Conservation (phyloP, 2,888 invertebrate species). For the Microplitis manilae region DNA sequence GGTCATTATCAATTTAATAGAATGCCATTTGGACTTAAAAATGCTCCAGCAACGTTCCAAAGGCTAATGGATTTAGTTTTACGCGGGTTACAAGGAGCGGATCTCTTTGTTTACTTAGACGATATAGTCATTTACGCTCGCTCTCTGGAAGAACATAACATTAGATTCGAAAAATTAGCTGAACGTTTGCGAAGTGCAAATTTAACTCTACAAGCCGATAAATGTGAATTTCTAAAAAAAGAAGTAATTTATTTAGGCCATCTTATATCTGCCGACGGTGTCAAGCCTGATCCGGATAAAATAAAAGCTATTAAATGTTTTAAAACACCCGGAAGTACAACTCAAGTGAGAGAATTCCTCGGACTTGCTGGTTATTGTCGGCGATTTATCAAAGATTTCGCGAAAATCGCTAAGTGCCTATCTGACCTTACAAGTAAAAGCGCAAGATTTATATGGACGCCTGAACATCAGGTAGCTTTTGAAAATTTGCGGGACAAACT, state of each 20-base stretch:
- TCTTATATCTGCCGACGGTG: neutral
- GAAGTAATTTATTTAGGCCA: constrained; percentile 15
- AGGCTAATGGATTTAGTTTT: constrained; percentile 31
- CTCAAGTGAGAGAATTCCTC: constrained; percentile 6
- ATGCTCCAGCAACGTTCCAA: constrained; percentile 30
- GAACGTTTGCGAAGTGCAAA: neutral
- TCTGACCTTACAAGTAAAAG: constrained; percentile 19
- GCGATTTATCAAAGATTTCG: constrained; percentile 30
- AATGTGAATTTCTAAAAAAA: neutral
- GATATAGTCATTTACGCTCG: constrained; percentile 12
- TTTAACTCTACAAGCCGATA: too few species aligned
- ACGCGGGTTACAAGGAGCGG: neutral
- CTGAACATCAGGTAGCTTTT: constrained; percentile 33
- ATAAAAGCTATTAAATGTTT: too few species aligned
- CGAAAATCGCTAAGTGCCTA: constrained; percentile 31
- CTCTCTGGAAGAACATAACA: neutral
- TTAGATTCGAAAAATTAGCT: neutral
- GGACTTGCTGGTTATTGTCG: constrained; percentile 30
- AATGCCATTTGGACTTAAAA: constrained; percentile 21
- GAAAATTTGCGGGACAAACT: constrained; percentile 32
- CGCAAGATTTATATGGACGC: constrained; percentile 29
- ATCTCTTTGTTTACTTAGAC: constrained; percentile 6
- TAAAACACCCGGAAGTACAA: neutral
- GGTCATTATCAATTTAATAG: constrained; percentile 12
- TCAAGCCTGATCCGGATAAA: neutral